Evolutionary conservation across 2,888 invertebrate species (phyloP).

Genomic region (Xestobium rufovillosum): DNA sequence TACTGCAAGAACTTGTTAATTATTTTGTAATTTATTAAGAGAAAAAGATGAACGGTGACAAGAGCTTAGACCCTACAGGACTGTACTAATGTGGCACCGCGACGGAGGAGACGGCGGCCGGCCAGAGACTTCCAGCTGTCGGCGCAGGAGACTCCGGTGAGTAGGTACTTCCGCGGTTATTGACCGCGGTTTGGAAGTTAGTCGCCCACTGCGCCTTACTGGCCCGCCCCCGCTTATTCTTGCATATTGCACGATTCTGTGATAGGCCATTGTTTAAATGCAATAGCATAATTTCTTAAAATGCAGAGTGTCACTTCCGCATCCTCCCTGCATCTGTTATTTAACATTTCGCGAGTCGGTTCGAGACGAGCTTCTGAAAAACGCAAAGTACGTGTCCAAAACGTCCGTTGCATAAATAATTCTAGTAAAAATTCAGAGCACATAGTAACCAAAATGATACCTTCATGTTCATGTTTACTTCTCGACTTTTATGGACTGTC

Average conservation of each 20-base stretch:
- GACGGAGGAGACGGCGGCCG: conserved; percentile 42
- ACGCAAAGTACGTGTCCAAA: too few species aligned
- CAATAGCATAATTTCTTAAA: too few species aligned
- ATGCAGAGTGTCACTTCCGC: too few species aligned
- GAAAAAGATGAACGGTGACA: conserved; percentile 20
- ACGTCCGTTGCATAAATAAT: too few species aligned
- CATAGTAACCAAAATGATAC: conserved; percentile 35
- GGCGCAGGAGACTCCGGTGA: conserved; percentile 43
- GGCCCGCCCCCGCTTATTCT: conserved; percentile 31
- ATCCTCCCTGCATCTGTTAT: conserved; percentile 16
- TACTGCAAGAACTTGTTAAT: not conserved
- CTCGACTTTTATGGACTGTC: too few species aligned
- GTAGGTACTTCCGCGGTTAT: conserved; percentile 32
- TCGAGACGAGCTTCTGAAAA: too few species aligned
- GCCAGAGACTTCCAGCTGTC: conserved; percentile 43
- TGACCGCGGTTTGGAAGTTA: conserved; percentile 34
- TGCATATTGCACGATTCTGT: conserved; percentile 26
- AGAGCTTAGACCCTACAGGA: conserved; percentile 41
- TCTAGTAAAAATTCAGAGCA: conserved; percentile 35
- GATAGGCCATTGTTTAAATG: too few species aligned
- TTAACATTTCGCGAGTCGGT: conserved; percentile 12
- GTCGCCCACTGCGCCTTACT: conserved; percentile 34
- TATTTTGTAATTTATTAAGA: not conserved
- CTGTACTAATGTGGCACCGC: conserved; percentile 43
- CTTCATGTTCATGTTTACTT: conserved; percentile 25